Evolutionary conservation across 1,140 invertebrate genomes (phyloP).

Genomic region (Whitmania pigra): DNA sequence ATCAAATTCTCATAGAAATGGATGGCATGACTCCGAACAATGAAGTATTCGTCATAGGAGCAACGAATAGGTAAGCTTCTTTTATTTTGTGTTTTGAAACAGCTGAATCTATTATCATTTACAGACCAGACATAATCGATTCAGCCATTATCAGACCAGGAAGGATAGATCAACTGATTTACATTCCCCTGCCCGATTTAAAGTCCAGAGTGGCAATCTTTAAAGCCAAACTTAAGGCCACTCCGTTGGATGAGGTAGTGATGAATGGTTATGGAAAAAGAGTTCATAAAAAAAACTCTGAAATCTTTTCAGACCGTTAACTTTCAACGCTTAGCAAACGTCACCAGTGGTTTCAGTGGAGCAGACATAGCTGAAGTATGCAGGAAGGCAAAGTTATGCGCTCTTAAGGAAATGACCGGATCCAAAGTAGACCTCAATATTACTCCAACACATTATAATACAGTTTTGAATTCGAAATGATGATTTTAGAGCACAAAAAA

Average conservation of each 20-base stretch:
- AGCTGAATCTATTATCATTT: background rate
- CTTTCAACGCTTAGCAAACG: background rate
- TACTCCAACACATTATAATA: background rate
- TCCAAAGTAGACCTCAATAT: background rate
- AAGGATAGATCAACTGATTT: slow-evolving; percentile 94
- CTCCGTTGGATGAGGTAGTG: slow-evolving; percentile 69
- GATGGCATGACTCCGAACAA: slow-evolving; percentile 99
- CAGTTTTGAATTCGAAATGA: no score
- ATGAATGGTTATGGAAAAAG: background rate
- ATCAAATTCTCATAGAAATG: slow-evolving; percentile 99
- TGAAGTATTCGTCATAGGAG: slow-evolving; percentile 98
- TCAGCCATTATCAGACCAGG: slow-evolving; percentile 94
- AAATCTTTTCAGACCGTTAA: slow-evolving; percentile 1
- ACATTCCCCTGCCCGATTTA: slow-evolving; percentile 97
- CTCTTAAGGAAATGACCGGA: background rate
- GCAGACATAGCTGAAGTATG: background rate
- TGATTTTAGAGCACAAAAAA: no score
- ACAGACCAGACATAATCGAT: slow-evolving; percentile 81
- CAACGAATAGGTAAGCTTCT: slow-evolving; percentile 54
- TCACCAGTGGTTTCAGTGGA: background rate
- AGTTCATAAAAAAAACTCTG: background rate
- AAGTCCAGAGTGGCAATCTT: slow-evolving; percentile 90
- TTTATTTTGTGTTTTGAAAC: background rate
- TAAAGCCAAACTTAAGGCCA: slow-evolving; percentile 84
- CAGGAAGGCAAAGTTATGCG: slow-evolving; percentile 2